Base-by-base conservation (phyloP, 92 coral and sea anemone genomes). In the Epizoanthus rinbou region DNA sequence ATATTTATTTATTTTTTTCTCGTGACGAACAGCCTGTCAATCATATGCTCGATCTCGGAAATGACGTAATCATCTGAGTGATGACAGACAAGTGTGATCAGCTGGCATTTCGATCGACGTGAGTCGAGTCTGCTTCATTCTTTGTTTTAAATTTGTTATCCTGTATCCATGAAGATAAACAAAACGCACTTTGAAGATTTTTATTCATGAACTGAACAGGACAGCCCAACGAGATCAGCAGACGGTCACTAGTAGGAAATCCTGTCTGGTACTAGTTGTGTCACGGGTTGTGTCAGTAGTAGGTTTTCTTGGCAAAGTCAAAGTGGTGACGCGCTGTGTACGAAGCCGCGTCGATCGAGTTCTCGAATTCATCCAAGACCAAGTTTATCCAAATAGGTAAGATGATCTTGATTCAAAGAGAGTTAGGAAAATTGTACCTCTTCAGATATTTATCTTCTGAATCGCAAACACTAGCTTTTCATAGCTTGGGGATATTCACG, bases 1-100 rank as follows among this genome's bases (percentile, higher is more conserved):
- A 28, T 67, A 28, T 67, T 67, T 67, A 25, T 11, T 64, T 64
- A 64, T 25, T 64, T 21, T 67, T 67, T 8, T 64, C 33, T 64
- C 69, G 69, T 64, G 15, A 10, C 39, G 70, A 28, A 19, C 70
- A 64, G 35, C 8, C 6, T 65, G 41, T 65, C 68, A n/a, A 28
- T 63, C 31, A 28, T 24, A 17, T 47, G 35, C 35, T 63, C 31
- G 28, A 37, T 11, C 39, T 7, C 21, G 3, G 43, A 0, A 4
- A 41, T 66, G 72, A 67, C 47, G 72, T 67, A 50, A 67, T 4
- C 31, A 33, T n/a, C 43, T 33, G 14, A 17, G 72, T 3, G 22
- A 28, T 65, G 0, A 24, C 17, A 24, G 43, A 7, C 15, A 50
- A 31, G 39, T 37, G 11, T 15, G 11, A 31, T 33, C 73, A 67